Percentiles rank a stretch among this genome's conserved stretches.
Conservation (phyloP, 1,140 invertebrate species). For the Scaptomyza pallida region DNA sequence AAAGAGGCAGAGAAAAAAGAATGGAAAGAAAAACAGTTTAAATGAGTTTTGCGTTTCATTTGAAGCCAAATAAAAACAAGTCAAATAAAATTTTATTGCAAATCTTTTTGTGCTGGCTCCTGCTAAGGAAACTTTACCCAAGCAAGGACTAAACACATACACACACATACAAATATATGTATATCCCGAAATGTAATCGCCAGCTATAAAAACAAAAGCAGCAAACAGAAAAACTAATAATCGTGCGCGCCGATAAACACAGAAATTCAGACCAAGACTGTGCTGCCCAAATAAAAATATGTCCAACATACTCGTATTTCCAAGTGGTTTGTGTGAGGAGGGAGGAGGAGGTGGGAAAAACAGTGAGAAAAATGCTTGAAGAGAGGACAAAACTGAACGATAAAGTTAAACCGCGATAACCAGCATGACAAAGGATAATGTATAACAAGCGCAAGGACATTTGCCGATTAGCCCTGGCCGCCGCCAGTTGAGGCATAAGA, state of each 20-base stretch:
- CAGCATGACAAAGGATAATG: slow-evolving; percentile 76
- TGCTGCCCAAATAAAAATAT: slow-evolving; percentile 12
- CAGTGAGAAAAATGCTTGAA: slow-evolving; percentile 31
- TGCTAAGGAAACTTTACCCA: slow-evolving; percentile 4
- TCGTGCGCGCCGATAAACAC: slow-evolving; percentile 73
- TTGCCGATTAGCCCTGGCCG: slow-evolving; percentile 50
- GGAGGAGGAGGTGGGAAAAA: not conserved
- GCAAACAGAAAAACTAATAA: slow-evolving; percentile 71
- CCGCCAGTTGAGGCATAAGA: slow-evolving; percentile 56
- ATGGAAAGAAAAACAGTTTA: slow-evolving; percentile 9
- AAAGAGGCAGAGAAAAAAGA: not conserved
- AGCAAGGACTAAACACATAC: slow-evolving; percentile 24
- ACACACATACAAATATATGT: too few species aligned
- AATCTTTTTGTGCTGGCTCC: slow-evolving; percentile 51
- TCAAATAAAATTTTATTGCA: slow-evolving; percentile 75
- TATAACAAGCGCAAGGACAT: slow-evolving; percentile 51
- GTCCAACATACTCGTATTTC: slow-evolving; percentile 10
- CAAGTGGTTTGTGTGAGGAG: not conserved
- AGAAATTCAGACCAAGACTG: slow-evolving; percentile 39
- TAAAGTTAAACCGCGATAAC: slow-evolving; percentile 78
- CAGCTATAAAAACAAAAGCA: slow-evolving; percentile 73
- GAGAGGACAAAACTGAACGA: slow-evolving; percentile 51
- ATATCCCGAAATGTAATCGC: slow-evolving; percentile 62
- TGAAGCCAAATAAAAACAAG: slow-evolving; percentile 51
- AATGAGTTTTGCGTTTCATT: slow-evolving; percentile 68